Evolutionary conservation across 2,888 invertebrate genomes (phyloP).

Genomic region (Mythimna pallens): DNA sequence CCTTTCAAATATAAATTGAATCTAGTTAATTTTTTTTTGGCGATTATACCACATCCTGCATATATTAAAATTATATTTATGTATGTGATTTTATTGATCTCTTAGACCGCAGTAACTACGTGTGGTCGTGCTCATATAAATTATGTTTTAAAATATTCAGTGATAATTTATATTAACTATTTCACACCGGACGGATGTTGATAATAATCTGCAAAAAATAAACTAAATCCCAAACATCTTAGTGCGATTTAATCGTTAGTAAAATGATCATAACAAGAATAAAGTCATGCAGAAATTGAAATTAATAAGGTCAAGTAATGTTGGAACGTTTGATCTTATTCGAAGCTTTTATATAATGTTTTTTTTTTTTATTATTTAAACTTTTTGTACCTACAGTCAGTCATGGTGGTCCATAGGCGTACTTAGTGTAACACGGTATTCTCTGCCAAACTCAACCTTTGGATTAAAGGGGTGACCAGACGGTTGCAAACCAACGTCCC

Average conservation of each 20-base stretch:
- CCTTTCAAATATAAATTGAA: neutral
- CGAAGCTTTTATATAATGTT: too few relatives aligned
- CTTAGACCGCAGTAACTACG: constrained; percentile 4
- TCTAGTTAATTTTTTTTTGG: neutral
- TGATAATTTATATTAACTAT: constrained; percentile 31
- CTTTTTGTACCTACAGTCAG: too few relatives aligned
- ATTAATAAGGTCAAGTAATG: constrained; percentile 16
- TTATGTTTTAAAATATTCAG: constrained; percentile 36
- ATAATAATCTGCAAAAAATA: constrained; percentile 34
- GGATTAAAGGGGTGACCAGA: too few relatives aligned
- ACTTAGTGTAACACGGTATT: too few relatives aligned
- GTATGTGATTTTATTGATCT: constrained; percentile 18
- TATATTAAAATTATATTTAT: neutral
- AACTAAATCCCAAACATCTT: constrained; percentile 34
- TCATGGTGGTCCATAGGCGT: too few relatives aligned
- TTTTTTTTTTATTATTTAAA: too few relatives aligned
- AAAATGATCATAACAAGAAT: constrained; percentile 14
- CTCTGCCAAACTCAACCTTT: too few relatives aligned
- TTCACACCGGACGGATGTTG: constrained; percentile 47
- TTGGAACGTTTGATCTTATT: neutral
- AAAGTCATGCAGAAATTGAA: constrained; percentile 8
- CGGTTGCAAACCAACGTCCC: too few relatives aligned
- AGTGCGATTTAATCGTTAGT: constrained; percentile 21
- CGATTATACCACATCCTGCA: constrained; percentile 3
- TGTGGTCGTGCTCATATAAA: constrained; percentile 23